phyloP scores from a whole-genome alignment of 2,888 invertebrate species.

The Dryococelus australis region DNA sequence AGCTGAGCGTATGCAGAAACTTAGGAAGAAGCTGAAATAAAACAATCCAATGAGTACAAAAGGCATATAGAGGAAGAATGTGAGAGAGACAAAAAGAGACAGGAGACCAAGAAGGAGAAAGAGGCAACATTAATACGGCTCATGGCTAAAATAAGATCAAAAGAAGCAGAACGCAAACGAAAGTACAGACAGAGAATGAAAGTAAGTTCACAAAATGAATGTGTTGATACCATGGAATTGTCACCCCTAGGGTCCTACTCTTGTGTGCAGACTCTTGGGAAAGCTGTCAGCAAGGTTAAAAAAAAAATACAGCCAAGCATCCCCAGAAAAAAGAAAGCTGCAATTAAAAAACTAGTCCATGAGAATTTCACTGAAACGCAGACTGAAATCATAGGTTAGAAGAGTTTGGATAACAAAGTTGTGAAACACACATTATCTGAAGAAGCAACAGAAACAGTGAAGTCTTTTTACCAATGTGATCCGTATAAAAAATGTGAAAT shows the following conservation, averaged over 20 bases:
- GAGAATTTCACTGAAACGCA: not conserved
- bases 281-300: not conserved
- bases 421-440: conserved; percentile 4
- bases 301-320: not conserved
- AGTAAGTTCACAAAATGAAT: conserved; percentile 7
- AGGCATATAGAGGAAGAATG: not conserved
- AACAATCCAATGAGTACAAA: not conserved
- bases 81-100: too few relatives aligned
- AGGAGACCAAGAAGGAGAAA: not conserved
- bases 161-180: not conserved
- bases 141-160: too few relatives aligned
- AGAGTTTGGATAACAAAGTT: not conserved
- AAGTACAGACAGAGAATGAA: conserved; percentile 6
- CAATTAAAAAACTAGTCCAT: not conserved
- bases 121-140: not conserved
- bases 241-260: conserved; percentile 10
- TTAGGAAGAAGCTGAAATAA: not conserved
- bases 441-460: not conserved
- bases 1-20: not conserved
- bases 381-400: too few relatives aligned
- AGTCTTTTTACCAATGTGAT: not conserved
- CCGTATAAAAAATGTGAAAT: not conserved
- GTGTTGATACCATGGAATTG: not conserved
- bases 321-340: not conserved
- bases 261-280: conserved; percentile 4